Evolutionary conservation across 2,888 invertebrate species (phyloP), one percentile per base, ranked within the genome.

Genomic region (Ephialtes manifestator): DNA sequence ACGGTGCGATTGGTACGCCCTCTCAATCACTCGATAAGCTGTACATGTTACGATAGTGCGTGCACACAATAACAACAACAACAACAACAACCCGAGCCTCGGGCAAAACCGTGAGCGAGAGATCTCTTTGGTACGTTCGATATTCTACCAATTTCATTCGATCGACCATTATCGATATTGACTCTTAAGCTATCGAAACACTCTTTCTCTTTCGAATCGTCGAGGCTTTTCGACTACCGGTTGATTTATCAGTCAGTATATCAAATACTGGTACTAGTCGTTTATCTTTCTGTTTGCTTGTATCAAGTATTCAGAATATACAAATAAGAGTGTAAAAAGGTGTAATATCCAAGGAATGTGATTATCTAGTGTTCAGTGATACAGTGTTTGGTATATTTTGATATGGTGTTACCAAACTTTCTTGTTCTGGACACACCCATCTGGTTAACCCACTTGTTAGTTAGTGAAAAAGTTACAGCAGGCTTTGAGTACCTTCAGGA

Each of bases 91-190:
- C 28, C 35, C 7, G n/a, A 18, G 20, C 67, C 24, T 67, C 67
- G 67, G 10, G 31, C 13, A 15, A 10, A 55, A 43, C 67, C 46
- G 67, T 24, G 39, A 67, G 43, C 63, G 24, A 35, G 24, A 35
- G n/a, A 63, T 63, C 35, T 63, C 63, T 35, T 1, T 35, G 35
- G 35, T 35, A 53, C 58, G 76, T n/a, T 48, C 48, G 48, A 77
- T 55, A 76, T 13, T 48, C 51, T 20, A 60, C 75, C 60, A 60
- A 81, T 81, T 81, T 75, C 68, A 63, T 60, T 70, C 76, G 63
- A 76, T 70, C 68, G 70, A 43, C 60, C 53, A 76, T 76, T 81
- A 81, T 70, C 76, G 70, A 70, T 71, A 70, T 82, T 71, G 76
- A 76, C 65, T 81, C 18, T 76, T 68, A 63, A 75, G 68, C 75